A percentile compares a stretch with the other conserved stretches of the same genome.
Conservation (phyloP, 2,797 vertebrate species). For the Poeciliopsis turneri region DNA sequence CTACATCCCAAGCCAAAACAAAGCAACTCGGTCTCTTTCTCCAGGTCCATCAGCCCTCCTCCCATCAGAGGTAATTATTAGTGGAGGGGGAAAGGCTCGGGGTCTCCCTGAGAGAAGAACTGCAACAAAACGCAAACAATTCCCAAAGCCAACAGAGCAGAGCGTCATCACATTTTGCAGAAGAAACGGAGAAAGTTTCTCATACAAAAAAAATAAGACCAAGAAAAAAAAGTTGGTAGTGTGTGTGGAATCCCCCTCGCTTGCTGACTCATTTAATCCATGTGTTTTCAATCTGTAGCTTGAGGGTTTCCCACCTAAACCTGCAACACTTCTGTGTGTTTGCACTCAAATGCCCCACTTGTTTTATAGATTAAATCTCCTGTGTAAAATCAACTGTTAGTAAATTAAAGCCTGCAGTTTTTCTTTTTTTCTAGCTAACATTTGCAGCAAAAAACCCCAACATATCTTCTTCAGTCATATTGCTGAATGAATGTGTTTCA, state of each 20-base stretch:
- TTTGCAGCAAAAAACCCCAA: background rate
- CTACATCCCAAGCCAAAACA: constrained; percentile 52
- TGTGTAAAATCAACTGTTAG: background rate
- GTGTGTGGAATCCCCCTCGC: constrained; percentile 87
- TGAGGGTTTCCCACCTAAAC: constrained; percentile 86
- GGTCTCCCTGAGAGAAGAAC: constrained; percentile 74
- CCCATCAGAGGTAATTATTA: constrained; percentile 36
- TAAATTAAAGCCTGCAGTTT: background rate
- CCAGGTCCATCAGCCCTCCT: constrained; percentile 25
- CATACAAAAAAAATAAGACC: constrained; percentile 62
- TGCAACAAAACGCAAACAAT: constrained; percentile 78
- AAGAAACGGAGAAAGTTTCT: constrained; percentile 81
- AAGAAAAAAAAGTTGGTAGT: constrained; percentile 73
- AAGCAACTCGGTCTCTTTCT: constrained; percentile 29
- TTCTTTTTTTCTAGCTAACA: background rate
- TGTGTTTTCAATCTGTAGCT: constrained; percentile 82
- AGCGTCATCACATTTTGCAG: constrained; percentile 81
- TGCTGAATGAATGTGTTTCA: background rate
- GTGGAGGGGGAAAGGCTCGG: constrained; percentile 53
- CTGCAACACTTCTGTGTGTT: constrained; percentile 42
- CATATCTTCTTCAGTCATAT: background rate
- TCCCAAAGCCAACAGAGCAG: constrained; percentile 74
- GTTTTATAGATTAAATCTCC: constrained; percentile 9
- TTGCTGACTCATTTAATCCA: constrained; percentile 92
- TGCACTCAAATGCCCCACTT: constrained; percentile 17